Conservation (phyloP, 2,888 invertebrate species). For the Stratiomys singularior region DNA sequence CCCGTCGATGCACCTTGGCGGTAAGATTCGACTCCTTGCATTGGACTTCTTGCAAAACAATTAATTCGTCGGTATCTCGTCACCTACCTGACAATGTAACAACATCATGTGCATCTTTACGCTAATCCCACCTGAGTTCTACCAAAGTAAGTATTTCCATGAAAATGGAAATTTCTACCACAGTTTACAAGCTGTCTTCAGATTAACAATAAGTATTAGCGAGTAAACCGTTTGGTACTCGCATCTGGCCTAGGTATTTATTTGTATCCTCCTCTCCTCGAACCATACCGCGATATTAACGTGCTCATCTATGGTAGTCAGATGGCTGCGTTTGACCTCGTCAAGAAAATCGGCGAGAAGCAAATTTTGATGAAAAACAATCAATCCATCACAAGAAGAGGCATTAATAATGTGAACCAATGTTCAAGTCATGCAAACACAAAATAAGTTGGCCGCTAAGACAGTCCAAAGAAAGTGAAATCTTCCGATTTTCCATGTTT, state of each 20-base stretch:
- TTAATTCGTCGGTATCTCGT: neutral
- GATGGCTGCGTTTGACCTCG: neutral
- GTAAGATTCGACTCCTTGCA: too few relatives aligned
- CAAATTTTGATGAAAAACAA: neutral
- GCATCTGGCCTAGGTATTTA: neutral
- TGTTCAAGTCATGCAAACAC: neutral
- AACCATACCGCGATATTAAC: too few relatives aligned
- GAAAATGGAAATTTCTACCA: neutral
- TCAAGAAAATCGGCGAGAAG: neutral
- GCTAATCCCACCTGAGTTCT: neutral
- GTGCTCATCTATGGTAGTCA: neutral
- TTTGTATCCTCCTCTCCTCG: neutral
- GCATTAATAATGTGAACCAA: neutral
- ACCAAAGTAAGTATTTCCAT: neutral
- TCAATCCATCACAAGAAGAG: neutral
- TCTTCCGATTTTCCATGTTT: neutral
- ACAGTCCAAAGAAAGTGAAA: neutral
- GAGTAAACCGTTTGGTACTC: neutral
- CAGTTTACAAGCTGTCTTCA: neutral
- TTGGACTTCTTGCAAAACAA: neutral
- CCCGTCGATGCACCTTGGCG: too few relatives aligned
- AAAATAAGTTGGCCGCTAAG: neutral
- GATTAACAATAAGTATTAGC: neutral
- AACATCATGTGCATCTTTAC: neutral
- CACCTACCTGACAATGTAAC: neutral